These are phyloP conservation scores for Grammomys surdaster DNA, from an alignment of 2,113 vertebrate genomes.

Conservation along the genomic window DNA sequence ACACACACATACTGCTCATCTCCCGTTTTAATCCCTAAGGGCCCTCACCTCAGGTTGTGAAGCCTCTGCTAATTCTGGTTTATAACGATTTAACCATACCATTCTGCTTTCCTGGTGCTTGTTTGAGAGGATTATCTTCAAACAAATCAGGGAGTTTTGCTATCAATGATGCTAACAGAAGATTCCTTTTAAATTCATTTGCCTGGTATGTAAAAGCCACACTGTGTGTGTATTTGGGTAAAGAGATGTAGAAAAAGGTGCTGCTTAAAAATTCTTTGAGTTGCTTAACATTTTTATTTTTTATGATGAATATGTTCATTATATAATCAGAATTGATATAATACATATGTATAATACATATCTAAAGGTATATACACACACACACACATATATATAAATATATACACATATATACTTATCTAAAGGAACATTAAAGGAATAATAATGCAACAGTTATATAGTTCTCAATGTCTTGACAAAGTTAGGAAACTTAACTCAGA, in stretches of 20 bases:
- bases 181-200: constrained; percentile 3
- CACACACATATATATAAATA: not conserved
- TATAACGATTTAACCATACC: constrained; percentile 9
- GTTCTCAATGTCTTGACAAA: not conserved
- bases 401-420: not conserved
- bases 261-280: not conserved
- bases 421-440: not conserved
- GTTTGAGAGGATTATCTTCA: not conserved
- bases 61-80: not conserved
- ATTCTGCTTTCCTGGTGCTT: not conserved
- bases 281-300: constrained; percentile 13
- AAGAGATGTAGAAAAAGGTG: not conserved
- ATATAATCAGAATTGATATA: not conserved
- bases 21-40: too few relatives aligned
- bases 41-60: not conserved
- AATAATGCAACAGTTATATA: not conserved
- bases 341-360: too few relatives aligned
- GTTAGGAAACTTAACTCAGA: not conserved
- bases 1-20: too few relatives aligned
- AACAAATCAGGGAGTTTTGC: not conserved
- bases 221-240: not conserved
- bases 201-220: not conserved
- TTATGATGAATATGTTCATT: not conserved
- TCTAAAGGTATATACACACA: not conserved
- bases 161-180: not conserved